Percentiles rank a stretch among this genome's conserved stretches.
Evolutionary conservation across 2,888 invertebrate genomes (phyloP).

Genomic region (Oegoconia quadripuncta): DNA sequence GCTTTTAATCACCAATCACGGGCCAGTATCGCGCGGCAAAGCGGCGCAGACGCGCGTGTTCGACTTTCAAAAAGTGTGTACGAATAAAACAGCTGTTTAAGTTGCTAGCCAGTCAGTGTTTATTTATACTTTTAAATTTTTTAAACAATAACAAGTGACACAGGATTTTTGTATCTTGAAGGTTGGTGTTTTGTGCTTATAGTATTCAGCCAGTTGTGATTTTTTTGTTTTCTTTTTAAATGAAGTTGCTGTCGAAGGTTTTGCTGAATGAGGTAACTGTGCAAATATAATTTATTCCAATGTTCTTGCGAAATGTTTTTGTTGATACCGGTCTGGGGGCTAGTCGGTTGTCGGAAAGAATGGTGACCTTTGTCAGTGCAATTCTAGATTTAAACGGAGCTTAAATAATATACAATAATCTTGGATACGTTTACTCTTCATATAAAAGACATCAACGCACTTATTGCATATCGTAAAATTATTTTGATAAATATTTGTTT

Average conservation of each 20-base stretch:
- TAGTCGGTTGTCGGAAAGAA: slow-evolving; percentile 16
- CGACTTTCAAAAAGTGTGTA: slow-evolving; percentile 16
- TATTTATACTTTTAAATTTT: slow-evolving; percentile 9
- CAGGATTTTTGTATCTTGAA: slow-evolving; percentile 8
- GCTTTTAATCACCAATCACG: slow-evolving; percentile 49
- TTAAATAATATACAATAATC: too few species aligned
- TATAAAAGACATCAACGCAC: too few species aligned
- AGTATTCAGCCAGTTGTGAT: slow-evolving; percentile 1
- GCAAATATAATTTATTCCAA: slow-evolving; percentile 41
- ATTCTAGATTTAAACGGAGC: too few species aligned
- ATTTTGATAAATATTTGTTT: too few species aligned
- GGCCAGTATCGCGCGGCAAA: slow-evolving; percentile 49
- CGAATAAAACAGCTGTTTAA: slow-evolving; percentile 3
- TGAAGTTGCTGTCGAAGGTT: slow-evolving; percentile 37
- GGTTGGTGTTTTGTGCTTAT: slow-evolving; percentile 16
- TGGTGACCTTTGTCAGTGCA: slow-evolving; percentile 22
- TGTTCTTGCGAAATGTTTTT: slow-evolving; percentile 48
- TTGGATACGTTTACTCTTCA: too few species aligned
- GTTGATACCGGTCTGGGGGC: slow-evolving; percentile 29
- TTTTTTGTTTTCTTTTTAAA: too few species aligned
- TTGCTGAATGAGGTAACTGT: slow-evolving; percentile 36
- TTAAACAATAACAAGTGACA: slow-evolving; percentile 7
- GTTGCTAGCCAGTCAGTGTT: slow-evolving; percentile 18
- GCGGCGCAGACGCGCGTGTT: slow-evolving; percentile 51
- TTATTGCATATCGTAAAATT: too few species aligned